A percentile compares a stretch with the other conserved stretches of the same genome.
Evolutionary conservation across 2,797 vertebrate species (phyloP).

Genomic region (Merluccius polli): DNA sequence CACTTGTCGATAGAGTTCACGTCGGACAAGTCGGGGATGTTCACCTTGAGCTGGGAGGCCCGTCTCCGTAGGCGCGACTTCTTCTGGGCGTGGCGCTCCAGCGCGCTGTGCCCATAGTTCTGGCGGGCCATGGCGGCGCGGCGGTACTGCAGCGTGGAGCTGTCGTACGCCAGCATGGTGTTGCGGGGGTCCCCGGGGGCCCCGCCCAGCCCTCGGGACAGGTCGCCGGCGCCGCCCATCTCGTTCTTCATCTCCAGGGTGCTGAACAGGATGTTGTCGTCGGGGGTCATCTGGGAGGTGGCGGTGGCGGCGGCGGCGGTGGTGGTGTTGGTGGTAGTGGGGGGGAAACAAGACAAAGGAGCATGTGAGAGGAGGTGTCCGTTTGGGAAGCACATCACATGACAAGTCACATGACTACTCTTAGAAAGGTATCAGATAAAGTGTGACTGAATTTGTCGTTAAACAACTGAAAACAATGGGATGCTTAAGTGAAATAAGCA

Average conservation of each 20-base stretch:
- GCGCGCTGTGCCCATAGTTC: constrained; percentile 91
- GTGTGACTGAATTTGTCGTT: neutral
- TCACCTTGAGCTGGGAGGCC: constrained; percentile 97
- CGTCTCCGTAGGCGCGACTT: constrained; percentile 94
- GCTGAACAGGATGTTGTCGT: constrained; percentile 95
- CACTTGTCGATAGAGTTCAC: constrained; percentile 99
- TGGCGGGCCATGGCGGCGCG: constrained; percentile 91
- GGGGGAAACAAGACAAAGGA: neutral
- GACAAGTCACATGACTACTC: neutral
- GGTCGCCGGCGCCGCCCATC: constrained; percentile 79
- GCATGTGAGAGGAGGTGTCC: neutral
- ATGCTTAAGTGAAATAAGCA: constrained; percentile 63
- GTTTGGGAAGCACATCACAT: neutral
- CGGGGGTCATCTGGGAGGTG: constrained; percentile 86
- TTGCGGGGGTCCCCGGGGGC: constrained; percentile 87
- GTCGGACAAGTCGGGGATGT: constrained; percentile 98
- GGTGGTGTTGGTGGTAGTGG: constrained; percentile 49
- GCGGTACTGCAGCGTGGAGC: constrained; percentile 92
- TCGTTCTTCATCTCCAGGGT: constrained; percentile 98
- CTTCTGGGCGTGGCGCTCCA: constrained; percentile 96
- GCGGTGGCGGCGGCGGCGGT: constrained; percentile 44
- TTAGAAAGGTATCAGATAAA: neutral
- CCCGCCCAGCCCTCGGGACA: constrained; percentile 70
- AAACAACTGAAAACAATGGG: constrained; percentile 42
- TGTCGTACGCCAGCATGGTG: constrained; percentile 94